phyloP scores from a whole-genome alignment of 2,797 vertebrate species.

The Rhinatrema bivittatum region DNA sequence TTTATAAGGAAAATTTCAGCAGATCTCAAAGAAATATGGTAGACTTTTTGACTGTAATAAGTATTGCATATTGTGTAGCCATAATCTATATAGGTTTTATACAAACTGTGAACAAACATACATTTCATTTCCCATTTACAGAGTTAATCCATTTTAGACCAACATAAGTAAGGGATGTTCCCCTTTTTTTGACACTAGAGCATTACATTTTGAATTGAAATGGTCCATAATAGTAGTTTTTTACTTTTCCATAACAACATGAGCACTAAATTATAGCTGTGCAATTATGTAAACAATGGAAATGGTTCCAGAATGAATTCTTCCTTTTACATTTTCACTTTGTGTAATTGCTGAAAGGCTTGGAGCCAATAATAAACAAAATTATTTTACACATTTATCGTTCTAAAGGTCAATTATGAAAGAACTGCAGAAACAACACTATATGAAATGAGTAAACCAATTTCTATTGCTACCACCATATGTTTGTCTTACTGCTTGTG shows the following conservation, averaged over 20 bases:
- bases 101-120: no score
- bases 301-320: slow-evolving; percentile 82
- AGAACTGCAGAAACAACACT: slow-evolving; percentile 79
- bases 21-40: no score
- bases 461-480: slow-evolving; percentile 75
- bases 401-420: slow-evolving; percentile 94
- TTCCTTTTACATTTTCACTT: slow-evolving; percentile 90
- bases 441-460: slow-evolving; percentile 78
- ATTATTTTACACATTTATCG: slow-evolving; percentile 86
- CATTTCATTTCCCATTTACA: slow-evolving; percentile 17
- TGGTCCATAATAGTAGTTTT: slow-evolving; percentile 51
- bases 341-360: slow-evolving; percentile 91
- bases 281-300: slow-evolving; percentile 88
- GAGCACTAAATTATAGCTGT: slow-evolving; percentile 71
- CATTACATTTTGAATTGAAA: slow-evolving; percentile 58
- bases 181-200: slow-evolving; percentile 43
- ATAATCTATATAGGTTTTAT: no score
- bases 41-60: no score
- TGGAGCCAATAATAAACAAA: slow-evolving; percentile 86
- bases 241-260: slow-evolving; percentile 61
- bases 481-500: slow-evolving; percentile 69
- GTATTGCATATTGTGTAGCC: no score
- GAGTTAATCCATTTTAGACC: slow-evolving; percentile 48
- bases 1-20: no score
- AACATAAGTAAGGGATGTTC: slow-evolving; percentile 26